Conservation (phyloP, 2,888 invertebrate genomes). For the Cheilosia soror region DNA sequence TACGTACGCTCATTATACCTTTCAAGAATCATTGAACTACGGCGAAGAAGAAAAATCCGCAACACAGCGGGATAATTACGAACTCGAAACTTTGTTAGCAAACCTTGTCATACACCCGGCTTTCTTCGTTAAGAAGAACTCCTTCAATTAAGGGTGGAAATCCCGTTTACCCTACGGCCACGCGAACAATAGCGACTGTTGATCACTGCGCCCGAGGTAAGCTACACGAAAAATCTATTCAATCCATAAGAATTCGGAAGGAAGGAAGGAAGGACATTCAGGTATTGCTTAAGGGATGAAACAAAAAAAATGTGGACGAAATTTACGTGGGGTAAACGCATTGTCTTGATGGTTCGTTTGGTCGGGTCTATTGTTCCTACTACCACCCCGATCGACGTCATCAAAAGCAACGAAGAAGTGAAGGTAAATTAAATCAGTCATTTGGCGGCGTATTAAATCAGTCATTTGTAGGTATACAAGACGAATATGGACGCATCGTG, state of each 20-base stretch:
- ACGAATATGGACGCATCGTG: slow-evolving; percentile 14
- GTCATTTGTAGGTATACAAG: neutral
- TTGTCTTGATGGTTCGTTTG: slow-evolving; percentile 46
- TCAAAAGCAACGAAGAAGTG: slow-evolving; percentile 2
- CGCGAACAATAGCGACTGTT: slow-evolving; percentile 56
- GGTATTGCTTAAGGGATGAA: slow-evolving; percentile 49
- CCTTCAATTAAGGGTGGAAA: slow-evolving; percentile 63
- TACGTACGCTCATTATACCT: too few species aligned
- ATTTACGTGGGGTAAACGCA: slow-evolving; percentile 62
- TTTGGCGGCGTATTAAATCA: slow-evolving; percentile 44
- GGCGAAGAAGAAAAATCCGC: slow-evolving; percentile 44
- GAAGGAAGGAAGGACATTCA: slow-evolving; percentile 33
- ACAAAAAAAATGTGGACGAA: neutral
- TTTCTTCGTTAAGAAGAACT: slow-evolving; percentile 58
- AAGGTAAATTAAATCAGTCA: slow-evolving; percentile 69
- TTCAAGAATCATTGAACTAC: slow-evolving; percentile 46
- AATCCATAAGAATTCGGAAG: slow-evolving; percentile 1
- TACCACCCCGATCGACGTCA: slow-evolving; percentile 70
- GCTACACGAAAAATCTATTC: neutral
- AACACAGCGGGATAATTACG: slow-evolving; percentile 58
- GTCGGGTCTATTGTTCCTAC: slow-evolving; percentile 62
- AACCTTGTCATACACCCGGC: slow-evolving; percentile 68
- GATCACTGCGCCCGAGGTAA: slow-evolving; percentile 44
- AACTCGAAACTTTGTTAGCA: slow-evolving; percentile 72
- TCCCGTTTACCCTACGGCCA: slow-evolving; percentile 65